Percentiles rank a stretch among this genome's conserved stretches.
Conservation (phyloP, 30 jellyfish, hydroid and myxozoan genomes). For the Clytia hemisphaerica region DNA sequence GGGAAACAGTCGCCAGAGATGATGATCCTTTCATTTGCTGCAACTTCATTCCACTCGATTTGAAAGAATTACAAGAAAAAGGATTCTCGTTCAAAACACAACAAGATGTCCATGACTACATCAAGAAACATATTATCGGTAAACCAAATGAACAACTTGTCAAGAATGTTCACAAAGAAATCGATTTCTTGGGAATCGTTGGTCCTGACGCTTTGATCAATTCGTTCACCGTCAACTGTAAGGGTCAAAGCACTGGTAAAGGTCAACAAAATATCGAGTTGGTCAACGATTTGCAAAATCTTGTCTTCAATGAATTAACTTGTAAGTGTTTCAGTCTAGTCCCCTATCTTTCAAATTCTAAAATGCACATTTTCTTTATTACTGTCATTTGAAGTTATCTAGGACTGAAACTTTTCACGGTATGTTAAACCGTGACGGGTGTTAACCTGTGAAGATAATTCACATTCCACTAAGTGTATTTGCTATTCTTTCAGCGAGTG, state of each 20-base stretch:
- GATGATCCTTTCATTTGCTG: slow-evolving; percentile 43
- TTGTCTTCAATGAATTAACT: slow-evolving; percentile 30
- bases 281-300: slow-evolving; percentile 39
- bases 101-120: slow-evolving; percentile 24
- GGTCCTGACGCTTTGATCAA: slow-evolving; percentile 72
- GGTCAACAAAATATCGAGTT: slow-evolving; percentile 18
- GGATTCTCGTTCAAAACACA: slow-evolving; percentile 38
- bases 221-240: slow-evolving; percentile 43
- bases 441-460: too few relatives aligned
- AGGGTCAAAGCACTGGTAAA: too few relatives aligned
- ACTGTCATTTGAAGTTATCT: too few relatives aligned
- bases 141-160: too few relatives aligned
- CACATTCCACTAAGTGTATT: too few relatives aligned
- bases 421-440: too few relatives aligned
- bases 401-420: too few relatives aligned
- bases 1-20: slow-evolving; percentile 56
- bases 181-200: slow-evolving; percentile 37
- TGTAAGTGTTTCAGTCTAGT: too few relatives aligned
- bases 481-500: slow-evolving; percentile 33
- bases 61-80: slow-evolving; percentile 22
- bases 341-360: too few relatives aligned
- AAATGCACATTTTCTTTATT: too few relatives aligned
- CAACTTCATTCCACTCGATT: slow-evolving; percentile 18
- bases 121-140: neutral
- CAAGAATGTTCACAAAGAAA: neutral